Conservation (phyloP, 2,113 vertebrate genomes). For the Synchiropus splendidus region DNA sequence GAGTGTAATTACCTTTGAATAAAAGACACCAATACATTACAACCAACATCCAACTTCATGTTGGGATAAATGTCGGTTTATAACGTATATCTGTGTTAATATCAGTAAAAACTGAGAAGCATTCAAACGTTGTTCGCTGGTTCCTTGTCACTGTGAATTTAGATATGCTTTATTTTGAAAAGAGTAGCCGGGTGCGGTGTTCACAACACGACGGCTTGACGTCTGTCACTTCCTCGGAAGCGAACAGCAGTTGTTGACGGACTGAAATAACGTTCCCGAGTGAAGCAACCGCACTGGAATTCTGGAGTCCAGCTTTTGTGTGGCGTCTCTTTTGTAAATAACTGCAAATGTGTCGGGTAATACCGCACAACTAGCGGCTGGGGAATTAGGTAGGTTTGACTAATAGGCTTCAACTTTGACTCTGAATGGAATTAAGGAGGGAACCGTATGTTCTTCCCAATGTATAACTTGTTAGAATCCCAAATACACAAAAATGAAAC, state of each 20-base stretch:
- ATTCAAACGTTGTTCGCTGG: background rate
- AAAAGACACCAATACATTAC: conserved; percentile 4
- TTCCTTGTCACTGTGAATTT: rapidly evolving
- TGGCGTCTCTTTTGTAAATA: too few relatives aligned
- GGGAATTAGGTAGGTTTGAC: too few relatives aligned
- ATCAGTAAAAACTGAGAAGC: background rate
- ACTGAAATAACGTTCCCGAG: background rate
- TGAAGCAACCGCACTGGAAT: background rate
- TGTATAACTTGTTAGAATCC: too few relatives aligned
- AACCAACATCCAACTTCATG: background rate
- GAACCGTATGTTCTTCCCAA: too few relatives aligned
- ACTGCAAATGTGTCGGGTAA: too few relatives aligned
- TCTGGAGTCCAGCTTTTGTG: too few relatives aligned
- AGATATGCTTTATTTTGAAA: conserved; percentile 8
- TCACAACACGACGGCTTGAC: background rate
- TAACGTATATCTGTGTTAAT: background rate
- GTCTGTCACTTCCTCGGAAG: background rate
- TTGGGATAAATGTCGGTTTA: background rate
- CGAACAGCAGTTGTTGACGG: conserved; percentile 45
- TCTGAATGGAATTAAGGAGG: too few relatives aligned
- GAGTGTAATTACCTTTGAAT: conserved; percentile 3
- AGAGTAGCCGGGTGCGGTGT: background rate
- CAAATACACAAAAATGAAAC: too few relatives aligned
- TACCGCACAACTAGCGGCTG: too few relatives aligned
- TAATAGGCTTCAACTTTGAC: too few relatives aligned